Evolutionary conservation across 2,113 vertebrate genomes (phyloP).

Genomic region (Australoheros scitulus): DNA sequence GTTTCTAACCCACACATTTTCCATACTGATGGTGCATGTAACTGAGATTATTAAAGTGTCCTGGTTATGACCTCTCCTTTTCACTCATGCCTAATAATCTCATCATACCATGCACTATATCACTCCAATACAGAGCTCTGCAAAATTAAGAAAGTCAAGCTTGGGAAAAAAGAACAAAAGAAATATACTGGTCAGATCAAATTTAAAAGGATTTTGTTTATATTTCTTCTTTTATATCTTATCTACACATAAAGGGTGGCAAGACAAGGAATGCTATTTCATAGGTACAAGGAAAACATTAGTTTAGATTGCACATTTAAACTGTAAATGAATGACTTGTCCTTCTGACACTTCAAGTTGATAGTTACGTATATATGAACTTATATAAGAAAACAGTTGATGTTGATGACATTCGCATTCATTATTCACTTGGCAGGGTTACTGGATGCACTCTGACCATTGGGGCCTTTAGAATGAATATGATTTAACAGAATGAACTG

Average conservation of each 20-base stretch:
- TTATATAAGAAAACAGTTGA: neutral
- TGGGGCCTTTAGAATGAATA: neutral
- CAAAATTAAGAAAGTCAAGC: conserved; percentile 4
- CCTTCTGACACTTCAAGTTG: neutral
- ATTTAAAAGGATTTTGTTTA: neutral
- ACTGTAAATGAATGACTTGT: neutral
- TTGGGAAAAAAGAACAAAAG: neutral
- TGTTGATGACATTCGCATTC: neutral
- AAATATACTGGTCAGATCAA: neutral
- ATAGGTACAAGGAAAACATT: neutral
- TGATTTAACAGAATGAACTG: neutral
- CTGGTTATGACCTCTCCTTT: conserved; percentile 71
- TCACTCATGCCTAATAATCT: conserved; percentile 87
- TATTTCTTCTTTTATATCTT: neutral
- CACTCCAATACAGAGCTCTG: conserved; percentile 26
- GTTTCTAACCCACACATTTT: conserved; percentile 71
- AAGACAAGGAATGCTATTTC: neutral
- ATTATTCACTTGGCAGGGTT: neutral
- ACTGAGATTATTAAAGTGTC: conserved; percentile 80
- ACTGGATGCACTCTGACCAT: neutral
- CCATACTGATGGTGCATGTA: conserved; percentile 76
- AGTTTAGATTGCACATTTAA: neutral
- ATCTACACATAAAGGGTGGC: neutral
- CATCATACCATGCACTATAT: conserved; percentile 72
- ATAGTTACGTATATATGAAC: neutral